Conservation (phyloP, 2,113 vertebrate genomes). For the Caloenas nicobarica region DNA sequence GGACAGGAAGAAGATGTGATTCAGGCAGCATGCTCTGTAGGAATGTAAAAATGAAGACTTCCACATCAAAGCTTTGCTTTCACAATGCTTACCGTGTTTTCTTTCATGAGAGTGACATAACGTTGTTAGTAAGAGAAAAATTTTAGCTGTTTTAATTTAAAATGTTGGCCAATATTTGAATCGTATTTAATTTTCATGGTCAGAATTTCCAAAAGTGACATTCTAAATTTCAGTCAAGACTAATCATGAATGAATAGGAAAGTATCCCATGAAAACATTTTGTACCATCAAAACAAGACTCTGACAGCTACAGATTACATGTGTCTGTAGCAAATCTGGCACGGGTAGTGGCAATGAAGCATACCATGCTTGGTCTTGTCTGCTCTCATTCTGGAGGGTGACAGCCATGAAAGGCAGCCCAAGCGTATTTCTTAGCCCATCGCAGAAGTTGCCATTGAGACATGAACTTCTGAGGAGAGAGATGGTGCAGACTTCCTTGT, state of each 20-base stretch:
- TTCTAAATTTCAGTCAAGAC: background rate
- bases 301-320: background rate
- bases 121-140: background rate
- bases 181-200: background rate
- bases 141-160: background rate
- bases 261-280: background rate
- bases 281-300: background rate
- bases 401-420: background rate
- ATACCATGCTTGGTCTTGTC: background rate
- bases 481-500: background rate
- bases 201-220: background rate
- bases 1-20: background rate
- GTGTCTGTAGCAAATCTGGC: background rate
- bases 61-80: background rate
- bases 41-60: background rate
- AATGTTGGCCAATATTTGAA: background rate
- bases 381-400: background rate
- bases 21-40: background rate
- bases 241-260: rapidly evolving
- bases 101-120: background rate
- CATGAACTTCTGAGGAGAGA: background rate
- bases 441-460: background rate
- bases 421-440: background rate
- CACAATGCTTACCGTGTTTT: background rate
- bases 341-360: background rate